These are phyloP conservation scores for Dromococcyx pavoninus DNA, from an alignment of 2,797 vertebrate genomes.

Conservation along the genomic window DNA sequence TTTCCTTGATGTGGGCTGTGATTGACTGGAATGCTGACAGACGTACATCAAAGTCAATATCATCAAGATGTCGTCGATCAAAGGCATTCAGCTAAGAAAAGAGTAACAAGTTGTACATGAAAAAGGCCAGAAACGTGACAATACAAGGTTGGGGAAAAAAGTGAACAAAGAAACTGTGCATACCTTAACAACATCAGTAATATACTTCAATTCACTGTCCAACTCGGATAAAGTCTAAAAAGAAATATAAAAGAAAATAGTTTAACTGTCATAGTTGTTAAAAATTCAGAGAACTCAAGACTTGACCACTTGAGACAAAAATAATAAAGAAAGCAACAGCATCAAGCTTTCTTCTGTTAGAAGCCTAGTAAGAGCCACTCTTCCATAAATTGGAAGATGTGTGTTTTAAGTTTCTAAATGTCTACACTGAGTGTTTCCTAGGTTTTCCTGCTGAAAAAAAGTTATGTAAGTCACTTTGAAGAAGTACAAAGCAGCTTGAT, in stretches of 20 bases:
- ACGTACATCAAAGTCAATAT: conserved; percentile 91
- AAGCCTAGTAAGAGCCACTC: not conserved
- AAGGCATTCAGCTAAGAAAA: conserved; percentile 88
- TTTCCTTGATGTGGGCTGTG: conserved; percentile 79
- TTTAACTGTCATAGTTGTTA: not conserved
- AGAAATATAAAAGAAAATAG: not conserved
- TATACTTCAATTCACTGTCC: conserved; percentile 83
- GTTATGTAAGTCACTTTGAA: not conserved
- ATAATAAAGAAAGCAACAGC: not conserved
- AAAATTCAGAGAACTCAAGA: not conserved
- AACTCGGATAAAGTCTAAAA: conserved; percentile 88
- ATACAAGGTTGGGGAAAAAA: not conserved
- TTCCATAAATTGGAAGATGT: not conserved
- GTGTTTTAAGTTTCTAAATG: not conserved
- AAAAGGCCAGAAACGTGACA: not conserved
- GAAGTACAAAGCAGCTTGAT: not conserved
- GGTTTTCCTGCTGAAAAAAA: not conserved
- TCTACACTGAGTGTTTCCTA: not conserved
- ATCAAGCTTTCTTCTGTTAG: not conserved
- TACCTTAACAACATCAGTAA: conserved; percentile 91
- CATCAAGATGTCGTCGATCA: conserved; percentile 92
- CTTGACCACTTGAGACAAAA: not conserved
- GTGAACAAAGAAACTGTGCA: not conserved
- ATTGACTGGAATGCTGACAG: conserved; percentile 88
- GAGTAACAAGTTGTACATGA: not conserved